Evolutionary conservation across 2,113 vertebrate genomes (phyloP).

Genomic region (Charadrius vociferus): DNA sequence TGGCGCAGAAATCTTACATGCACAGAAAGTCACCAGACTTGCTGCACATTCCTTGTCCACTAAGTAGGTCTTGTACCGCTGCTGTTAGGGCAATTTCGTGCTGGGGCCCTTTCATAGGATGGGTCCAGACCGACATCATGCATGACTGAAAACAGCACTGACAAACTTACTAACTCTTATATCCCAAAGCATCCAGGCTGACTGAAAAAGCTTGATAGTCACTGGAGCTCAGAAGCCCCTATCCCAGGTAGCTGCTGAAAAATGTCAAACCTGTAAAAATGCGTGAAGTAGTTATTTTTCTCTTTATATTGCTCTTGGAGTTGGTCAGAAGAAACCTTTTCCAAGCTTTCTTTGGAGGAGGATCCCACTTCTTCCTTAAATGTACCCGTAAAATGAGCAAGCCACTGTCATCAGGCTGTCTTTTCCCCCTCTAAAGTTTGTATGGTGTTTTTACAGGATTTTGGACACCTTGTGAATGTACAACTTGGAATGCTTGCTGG

Average conservation of each 20-base stretch:
- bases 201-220: not conserved
- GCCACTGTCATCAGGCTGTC: not conserved
- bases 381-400: not conserved
- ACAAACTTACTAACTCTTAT: not conserved
- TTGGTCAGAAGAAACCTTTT: not conserved
- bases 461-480: not conserved
- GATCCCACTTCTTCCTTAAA: not conserved
- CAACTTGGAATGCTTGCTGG: not conserved
- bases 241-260: not conserved
- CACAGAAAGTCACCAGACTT: not conserved
- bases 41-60: not conserved
- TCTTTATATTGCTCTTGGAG: not conserved
- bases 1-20: not conserved
- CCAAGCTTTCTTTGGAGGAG: not conserved
- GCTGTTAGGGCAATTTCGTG: not conserved
- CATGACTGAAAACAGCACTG: not conserved
- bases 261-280: not conserved
- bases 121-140: not conserved
- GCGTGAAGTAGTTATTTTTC: not conserved
- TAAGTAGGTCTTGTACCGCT: not conserved
- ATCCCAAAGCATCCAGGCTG: not conserved
- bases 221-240: not conserved
- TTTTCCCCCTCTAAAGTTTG: not conserved
- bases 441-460: not conserved
- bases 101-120: not conserved